Conservation (phyloP, 2,113 vertebrate species). For the Ammodytes dubius region DNA sequence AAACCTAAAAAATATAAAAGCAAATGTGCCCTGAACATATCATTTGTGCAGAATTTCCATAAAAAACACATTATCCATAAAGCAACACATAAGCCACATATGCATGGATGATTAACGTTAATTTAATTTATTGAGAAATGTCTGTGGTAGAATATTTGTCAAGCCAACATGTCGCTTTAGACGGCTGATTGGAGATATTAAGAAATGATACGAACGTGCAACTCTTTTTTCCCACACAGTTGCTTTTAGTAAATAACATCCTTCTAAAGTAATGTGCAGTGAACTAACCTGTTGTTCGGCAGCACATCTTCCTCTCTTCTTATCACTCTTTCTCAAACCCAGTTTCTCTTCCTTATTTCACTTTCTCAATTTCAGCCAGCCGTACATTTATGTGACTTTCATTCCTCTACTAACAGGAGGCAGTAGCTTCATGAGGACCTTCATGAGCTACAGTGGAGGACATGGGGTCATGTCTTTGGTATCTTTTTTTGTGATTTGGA, state of each 20-base stretch:
- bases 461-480: background rate
- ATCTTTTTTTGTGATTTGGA: background rate
- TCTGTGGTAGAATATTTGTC: slow-evolving; percentile 13
- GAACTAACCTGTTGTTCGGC: background rate
- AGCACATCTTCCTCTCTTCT: background rate
- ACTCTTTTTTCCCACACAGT: background rate
- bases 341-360: slow-evolving; percentile 51
- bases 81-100: background rate
- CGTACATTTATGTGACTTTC: background rate
- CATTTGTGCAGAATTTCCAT: slow-evolving; percentile 5
- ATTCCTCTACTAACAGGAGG: background rate
- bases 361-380: slow-evolving; percentile 15
- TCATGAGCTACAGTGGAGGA: background rate
- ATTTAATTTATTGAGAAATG: slow-evolving; percentile 8
- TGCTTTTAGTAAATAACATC: background rate
- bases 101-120: slow-evolving; percentile 36
- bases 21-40: background rate
- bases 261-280: background rate
- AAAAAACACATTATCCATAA: background rate
- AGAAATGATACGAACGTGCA: background rate
- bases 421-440: background rate
- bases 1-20: slow-evolving; percentile 4
- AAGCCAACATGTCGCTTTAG: background rate
- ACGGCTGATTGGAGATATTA: background rate
- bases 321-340: slow-evolving; percentile 4